phyloP scores from a whole-genome alignment of 2,888 invertebrate species.

The Clusia tigrina region DNA sequence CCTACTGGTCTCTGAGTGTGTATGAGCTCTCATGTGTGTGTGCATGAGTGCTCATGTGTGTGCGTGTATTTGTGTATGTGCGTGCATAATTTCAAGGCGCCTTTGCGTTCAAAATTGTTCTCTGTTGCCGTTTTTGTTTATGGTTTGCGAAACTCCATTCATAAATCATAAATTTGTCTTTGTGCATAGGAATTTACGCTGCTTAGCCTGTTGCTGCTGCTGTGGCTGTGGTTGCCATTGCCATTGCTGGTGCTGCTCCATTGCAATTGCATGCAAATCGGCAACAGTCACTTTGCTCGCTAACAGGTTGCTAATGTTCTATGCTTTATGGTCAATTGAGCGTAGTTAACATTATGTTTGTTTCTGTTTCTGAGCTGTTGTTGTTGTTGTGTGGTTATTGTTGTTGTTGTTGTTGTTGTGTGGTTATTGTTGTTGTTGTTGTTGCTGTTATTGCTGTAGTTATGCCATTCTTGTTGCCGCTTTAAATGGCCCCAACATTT shows the following conservation, averaged over 20 bases:
- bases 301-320: slow-evolving; percentile 5
- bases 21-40: background rate
- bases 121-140: background rate
- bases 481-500: slow-evolving; percentile 56
- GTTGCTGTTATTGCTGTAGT: slow-evolving; percentile 5
- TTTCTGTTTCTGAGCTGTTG: background rate
- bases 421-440: slow-evolving; percentile 38
- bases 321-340: slow-evolving; percentile 11
- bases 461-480: slow-evolving; percentile 26
- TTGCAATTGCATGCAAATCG: slow-evolving; percentile 5
- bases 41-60: too few relatives aligned
- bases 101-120: too few relatives aligned
- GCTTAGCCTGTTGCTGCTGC: background rate
- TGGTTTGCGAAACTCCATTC: slow-evolving; percentile 35
- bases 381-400: background rate
- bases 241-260: background rate
- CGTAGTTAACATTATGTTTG: slow-evolving; percentile 15
- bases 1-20: too few relatives aligned
- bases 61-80: background rate
- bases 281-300: background rate
- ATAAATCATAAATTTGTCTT: slow-evolving; percentile 58
- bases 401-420: slow-evolving; percentile 1
- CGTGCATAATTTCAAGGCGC: background rate
- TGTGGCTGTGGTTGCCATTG: background rate
- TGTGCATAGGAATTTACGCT: slow-evolving; percentile 11